Percentiles rank a stretch among this genome's conserved stretches.
Evolutionary conservation across 2,888 invertebrate genomes (phyloP).

Genomic region (Zygaena filipendulae): DNA sequence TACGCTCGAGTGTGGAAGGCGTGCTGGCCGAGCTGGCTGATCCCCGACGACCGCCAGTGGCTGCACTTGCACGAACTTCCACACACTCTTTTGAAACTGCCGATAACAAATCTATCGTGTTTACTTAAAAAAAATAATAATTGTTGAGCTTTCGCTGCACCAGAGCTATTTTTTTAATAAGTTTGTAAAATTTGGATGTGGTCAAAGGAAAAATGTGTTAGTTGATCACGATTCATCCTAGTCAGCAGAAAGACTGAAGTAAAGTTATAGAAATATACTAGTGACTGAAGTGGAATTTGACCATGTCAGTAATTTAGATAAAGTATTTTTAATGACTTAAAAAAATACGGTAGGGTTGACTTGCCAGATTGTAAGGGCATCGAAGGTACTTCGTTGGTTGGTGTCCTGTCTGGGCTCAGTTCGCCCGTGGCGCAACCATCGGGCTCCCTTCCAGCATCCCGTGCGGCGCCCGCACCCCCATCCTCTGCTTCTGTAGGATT

Average conservation of each 20-base stretch:
- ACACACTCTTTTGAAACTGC: constrained; percentile 60
- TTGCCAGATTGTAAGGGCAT: constrained; percentile 62
- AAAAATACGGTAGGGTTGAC: too few species aligned
- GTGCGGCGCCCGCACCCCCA: constrained; percentile 55
- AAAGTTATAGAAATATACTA: too few species aligned
- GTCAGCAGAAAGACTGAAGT: too few species aligned
- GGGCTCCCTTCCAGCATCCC: constrained; percentile 39
- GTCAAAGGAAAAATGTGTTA: too few species aligned
- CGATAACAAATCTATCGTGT: not conserved
- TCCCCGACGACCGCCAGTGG: constrained; percentile 53
- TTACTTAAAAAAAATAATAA: too few species aligned
- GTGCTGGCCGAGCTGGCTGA: constrained; percentile 71
- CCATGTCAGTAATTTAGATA: too few species aligned
- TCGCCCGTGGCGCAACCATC: constrained; percentile 55
- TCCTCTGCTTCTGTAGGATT: constrained; percentile 50
- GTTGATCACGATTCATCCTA: too few species aligned
- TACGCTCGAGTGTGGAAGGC: constrained; percentile 69
- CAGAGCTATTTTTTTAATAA: too few species aligned
- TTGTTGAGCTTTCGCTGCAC: too few species aligned
- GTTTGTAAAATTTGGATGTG: too few species aligned
- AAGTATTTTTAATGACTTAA: too few species aligned
- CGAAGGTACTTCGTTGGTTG: constrained; percentile 63
- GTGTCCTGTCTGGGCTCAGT: constrained; percentile 62
- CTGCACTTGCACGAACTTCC: constrained; percentile 49
- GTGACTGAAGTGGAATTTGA: too few species aligned